Evolutionary conservation across 2,113 vertebrate species (phyloP).

Genomic region (Crotophaga sulcirostris): DNA sequence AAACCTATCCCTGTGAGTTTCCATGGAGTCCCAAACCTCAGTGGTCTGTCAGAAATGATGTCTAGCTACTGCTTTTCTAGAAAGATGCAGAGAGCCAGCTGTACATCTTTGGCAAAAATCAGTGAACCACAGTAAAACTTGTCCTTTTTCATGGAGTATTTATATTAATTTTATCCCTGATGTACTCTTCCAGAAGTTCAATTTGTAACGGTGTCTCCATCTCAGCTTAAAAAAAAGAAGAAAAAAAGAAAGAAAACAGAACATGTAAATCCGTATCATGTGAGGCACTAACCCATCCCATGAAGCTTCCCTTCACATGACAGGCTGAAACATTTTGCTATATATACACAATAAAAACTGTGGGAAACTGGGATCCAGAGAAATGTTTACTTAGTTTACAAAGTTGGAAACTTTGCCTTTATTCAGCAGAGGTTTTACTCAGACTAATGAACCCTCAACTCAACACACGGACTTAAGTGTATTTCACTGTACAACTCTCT

Average conservation of each 20-base stretch:
- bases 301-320: not conserved
- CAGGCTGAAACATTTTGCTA: constrained; percentile 26
- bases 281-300: constrained; percentile 6
- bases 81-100: not conserved
- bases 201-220: constrained; percentile 42
- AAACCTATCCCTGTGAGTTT: not conserved
- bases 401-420: constrained; percentile 8
- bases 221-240: not conserved
- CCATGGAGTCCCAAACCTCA: not conserved
- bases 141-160: not conserved
- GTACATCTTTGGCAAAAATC: constrained; percentile 20
- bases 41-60: not conserved
- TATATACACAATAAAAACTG: constrained; percentile 27
- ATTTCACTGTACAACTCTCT: not conserved
- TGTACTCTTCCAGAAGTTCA: constrained; percentile 49
- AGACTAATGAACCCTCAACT: not conserved
- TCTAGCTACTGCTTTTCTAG: not conserved
- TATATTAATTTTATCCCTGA: constrained; percentile 20
- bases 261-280: constrained; percentile 8
- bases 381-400: constrained; percentile 2
- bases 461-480: not conserved
- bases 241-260: not conserved
- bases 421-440: constrained; percentile 12
- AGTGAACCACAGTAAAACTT: not conserved
- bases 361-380: not conserved